Evolutionary conservation across 2,888 invertebrate genomes (phyloP).

Genomic region (Rhingia rostrata): DNA sequence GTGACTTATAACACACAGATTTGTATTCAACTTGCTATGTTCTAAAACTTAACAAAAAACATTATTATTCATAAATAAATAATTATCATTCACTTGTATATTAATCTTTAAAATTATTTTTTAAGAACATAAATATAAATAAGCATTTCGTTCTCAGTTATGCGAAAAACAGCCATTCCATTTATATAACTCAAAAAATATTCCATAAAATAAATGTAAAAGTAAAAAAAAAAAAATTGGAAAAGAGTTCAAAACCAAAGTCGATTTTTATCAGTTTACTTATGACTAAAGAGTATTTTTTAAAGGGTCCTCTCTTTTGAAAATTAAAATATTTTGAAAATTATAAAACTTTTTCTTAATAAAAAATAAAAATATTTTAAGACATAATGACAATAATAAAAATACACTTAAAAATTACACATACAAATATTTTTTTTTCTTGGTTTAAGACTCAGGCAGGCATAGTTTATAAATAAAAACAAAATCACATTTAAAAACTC

Average conservation of each 20-base stretch:
- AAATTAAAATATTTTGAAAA: constrained; percentile 57
- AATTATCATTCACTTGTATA: constrained; percentile 56
- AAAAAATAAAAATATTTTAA: constrained; percentile 43
- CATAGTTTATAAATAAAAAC: constrained; percentile 34
- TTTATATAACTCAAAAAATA: constrained; percentile 18
- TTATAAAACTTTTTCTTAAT: constrained; percentile 59
- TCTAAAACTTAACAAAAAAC: constrained; percentile 2
- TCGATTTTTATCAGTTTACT: constrained; percentile 43
- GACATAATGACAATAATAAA: constrained; percentile 62
- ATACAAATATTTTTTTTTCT: constrained; percentile 52
- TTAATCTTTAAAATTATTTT: constrained; percentile 5
- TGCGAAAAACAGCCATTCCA: constrained; percentile 73
- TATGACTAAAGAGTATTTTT: constrained; percentile 65
- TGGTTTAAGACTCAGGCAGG: constrained; percentile 66
- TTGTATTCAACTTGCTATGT: not conserved
- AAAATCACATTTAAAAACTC: constrained; percentile 67
- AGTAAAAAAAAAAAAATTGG: constrained; percentile 21
- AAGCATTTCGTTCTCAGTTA: constrained; percentile 66
- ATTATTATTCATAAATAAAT: constrained; percentile 16
- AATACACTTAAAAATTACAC: constrained; percentile 66
- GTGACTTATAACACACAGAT: no score
- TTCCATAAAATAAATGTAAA: constrained; percentile 14
- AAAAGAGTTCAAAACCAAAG: constrained; percentile 48
- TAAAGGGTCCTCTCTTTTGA: constrained; percentile 73
- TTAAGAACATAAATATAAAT: constrained; percentile 2